phyloP scores from a whole-genome alignment of 2,888 invertebrate genomes.

The Tuta absoluta region DNA sequence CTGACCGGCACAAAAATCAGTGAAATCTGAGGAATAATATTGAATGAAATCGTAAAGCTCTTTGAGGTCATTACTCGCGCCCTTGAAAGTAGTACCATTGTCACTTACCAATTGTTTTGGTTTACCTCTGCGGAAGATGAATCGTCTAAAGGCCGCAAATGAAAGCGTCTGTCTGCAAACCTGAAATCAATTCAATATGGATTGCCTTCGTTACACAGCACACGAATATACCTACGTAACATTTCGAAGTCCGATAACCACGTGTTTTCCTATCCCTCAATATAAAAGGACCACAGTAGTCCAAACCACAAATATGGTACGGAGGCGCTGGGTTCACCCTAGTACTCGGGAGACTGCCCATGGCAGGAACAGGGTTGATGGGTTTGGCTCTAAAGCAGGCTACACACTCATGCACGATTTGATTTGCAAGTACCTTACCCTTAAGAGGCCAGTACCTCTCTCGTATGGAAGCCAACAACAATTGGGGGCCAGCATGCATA shows the following conservation, averaged over 20 bases:
- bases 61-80: conserved; percentile 26
- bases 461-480: neutral
- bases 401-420: conserved; percentile 11
- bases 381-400: conserved; percentile 13
- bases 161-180: conserved; percentile 24
- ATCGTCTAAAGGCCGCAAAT: conserved; percentile 27
- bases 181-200: conserved; percentile 28
- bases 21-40: neutral
- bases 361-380: neutral
- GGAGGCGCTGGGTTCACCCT: neutral
- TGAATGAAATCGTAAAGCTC: neutral
- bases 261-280: conserved; percentile 10
- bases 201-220: conserved; percentile 19
- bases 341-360: conserved; percentile 1
- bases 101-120: conserved; percentile 26
- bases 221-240: neutral
- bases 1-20: neutral
- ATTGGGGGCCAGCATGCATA: conserved; percentile 4
- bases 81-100: conserved; percentile 28
- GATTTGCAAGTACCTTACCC: neutral
- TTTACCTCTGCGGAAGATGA: conserved; percentile 29
- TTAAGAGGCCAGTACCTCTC: conserved; percentile 8
- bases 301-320: neutral
- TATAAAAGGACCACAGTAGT: neutral
- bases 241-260: conserved; percentile 11